Base-by-base conservation (phyloP, 2,113 vertebrate species). In the Sebastes schlegelii region DNA sequence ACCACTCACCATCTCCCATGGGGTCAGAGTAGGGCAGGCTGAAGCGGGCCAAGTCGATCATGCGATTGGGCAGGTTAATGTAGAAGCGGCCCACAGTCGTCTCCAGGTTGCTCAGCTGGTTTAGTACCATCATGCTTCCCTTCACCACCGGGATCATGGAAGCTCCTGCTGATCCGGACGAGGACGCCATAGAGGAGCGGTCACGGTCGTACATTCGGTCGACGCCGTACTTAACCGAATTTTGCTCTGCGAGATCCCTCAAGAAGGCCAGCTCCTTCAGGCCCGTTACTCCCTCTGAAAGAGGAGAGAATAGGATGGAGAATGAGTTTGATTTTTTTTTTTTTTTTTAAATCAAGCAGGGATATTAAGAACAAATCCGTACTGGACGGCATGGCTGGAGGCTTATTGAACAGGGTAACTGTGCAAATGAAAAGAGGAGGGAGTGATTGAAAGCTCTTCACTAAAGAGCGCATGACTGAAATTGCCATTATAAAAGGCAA, bases 101-200 rank as follows among this genome's bases (percentile, higher is more conserved):
- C 93, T 99, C 98, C 92, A 99, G 95, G 95, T 99, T 99, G 81
- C 98, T 99, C 54, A 99, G 95, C 91, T 99, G 98, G 93, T 99
- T 99, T 1, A 99, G 95, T 0, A 99, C 98, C 98, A 99, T 99
- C 98, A 99, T 99, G 93, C 98, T 98, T 12, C 98, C 98, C 91
- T 99, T 99, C 76, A 96, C 92, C 46, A 99, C 97, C 0, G 98
- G 97, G 3, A 98, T 94, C 23, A 76, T 55, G 3, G 84, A 58
- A 3, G 79, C 77, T 8, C 85, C 79, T 0, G 79, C 26, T 1
- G 89, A 88, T 2, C 89, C 83, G 0, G 90, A 74, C 0, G 81
- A 84, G 0, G 74, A 77, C 2, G 64, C 67, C 2, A 4, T 17
- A 2, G 79, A 65, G 8, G 72, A 80, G n/a, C 90, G 89, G 52